A percentile compares a stretch with the other conserved stretches of the same genome.
Conservation (phyloP, 2,888 invertebrate genomes). For the Erebia aethiops region DNA sequence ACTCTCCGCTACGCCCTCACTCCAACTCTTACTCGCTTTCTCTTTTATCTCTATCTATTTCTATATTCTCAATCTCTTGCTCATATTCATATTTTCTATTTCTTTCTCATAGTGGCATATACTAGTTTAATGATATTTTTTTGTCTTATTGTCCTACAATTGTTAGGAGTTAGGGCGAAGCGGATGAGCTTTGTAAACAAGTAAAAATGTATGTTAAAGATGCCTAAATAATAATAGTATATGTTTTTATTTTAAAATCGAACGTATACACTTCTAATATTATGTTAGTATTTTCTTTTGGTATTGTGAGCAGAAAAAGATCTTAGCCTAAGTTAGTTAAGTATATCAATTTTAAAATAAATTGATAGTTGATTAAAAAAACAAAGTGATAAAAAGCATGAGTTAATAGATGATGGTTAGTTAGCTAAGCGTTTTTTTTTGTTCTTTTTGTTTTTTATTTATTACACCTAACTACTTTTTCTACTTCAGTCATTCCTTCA, state of each 20-base stretch:
- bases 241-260: conserved; percentile 17
- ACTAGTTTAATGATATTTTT: conserved; percentile 8
- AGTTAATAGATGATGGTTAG: conserved; percentile 41
- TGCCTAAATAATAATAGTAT: conserved; percentile 30
- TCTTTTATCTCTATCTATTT: conserved; percentile 21
- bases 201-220: conserved; percentile 40
- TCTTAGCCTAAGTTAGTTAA: conserved; percentile 42
- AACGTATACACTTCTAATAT: conserved; percentile 21
- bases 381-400: conserved; percentile 30
- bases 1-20: conserved; percentile 75
- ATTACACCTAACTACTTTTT: conserved; percentile 27
- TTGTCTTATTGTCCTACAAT: conserved; percentile 40
- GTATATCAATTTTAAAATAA: conserved; percentile 2
- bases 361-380: conserved; percentile 12
- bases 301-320: conserved; percentile 35
- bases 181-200: conserved; percentile 68
- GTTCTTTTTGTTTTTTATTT: conserved; percentile 21
- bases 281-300: conserved; percentile 30
- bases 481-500: conserved; percentile 39
- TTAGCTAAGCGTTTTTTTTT: conserved; percentile 38
- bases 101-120: background rate
- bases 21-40: conserved; percentile 41
- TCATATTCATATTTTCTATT: background rate
- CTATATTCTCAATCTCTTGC: background rate
- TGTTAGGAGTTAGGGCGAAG: conserved; percentile 82